A percentile compares a stretch with the other conserved stretches of the same genome.
Conservation (phyloP, 2,888 invertebrate species). For the Diplolepis rosae region DNA sequence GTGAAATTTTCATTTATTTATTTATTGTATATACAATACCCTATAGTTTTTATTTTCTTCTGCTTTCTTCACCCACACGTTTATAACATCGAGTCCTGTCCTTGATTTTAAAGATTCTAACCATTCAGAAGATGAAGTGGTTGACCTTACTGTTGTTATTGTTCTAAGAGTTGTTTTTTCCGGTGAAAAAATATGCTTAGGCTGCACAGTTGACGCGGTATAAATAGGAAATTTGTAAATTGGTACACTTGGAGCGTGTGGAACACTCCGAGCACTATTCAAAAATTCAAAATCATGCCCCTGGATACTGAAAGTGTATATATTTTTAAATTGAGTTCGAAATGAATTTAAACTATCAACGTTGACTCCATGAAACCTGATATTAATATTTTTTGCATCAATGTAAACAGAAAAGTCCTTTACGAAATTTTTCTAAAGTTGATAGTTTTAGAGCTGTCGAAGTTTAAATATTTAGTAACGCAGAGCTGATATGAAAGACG, state of each 20-base stretch:
- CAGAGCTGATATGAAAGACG: background rate
- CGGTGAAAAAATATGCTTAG: background rate
- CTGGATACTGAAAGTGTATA: background rate
- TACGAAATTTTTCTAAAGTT: background rate
- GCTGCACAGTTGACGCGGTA: constrained; percentile 35
- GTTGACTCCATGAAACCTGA: background rate
- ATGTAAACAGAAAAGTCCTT: background rate
- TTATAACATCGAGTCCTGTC: constrained; percentile 56
- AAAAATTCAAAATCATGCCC: background rate
- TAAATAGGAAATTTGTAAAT: constrained; percentile 30
- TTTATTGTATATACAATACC: constrained; percentile 23
- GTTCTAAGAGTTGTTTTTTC: background rate
- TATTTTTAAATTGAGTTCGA: background rate
- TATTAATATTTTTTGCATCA: background rate
- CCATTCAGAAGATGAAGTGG: constrained; percentile 45
- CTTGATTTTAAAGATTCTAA: constrained; percentile 54
- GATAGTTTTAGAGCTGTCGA: background rate
- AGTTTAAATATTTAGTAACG: background rate
- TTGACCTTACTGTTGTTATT: background rate
- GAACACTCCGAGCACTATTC: background rate
- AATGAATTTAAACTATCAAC: background rate
- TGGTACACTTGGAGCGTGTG: background rate
- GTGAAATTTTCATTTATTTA: background rate
- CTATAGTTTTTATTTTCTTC: constrained; percentile 43
- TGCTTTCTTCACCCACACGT: constrained; percentile 54